Evolutionary conservation across 2,113 vertebrate species (phyloP), one percentile per base, ranked within the genome.

Genomic region (Epinephelus fuscoguttatus): DNA sequence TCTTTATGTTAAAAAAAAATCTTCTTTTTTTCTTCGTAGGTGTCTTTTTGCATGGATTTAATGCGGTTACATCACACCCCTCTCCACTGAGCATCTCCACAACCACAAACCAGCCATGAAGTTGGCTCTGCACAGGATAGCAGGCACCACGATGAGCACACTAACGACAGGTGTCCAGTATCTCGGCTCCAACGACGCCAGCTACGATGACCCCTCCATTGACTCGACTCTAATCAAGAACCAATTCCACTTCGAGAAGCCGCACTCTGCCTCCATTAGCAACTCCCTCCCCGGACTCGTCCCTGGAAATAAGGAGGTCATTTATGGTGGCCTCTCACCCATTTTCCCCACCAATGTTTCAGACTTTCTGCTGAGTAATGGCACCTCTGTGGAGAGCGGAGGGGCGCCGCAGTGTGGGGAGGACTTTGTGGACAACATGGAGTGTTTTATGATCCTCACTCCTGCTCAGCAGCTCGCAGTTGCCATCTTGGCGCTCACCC

Each of bases 361-460:
- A 7, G 97, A 98, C 67, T 50, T 91, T 23, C 95, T 97, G 77
- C 95, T 96, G 85, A 94, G 90, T 42, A 98, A 98, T 86, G 96
- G 94, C 87, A 97, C 73, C 50, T 95, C 23, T 92, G 95, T 2
- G 96, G 95, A 87, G 95, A 95, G 53, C 88, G 95, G 70, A 93
- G 97, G 19, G 93, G 95, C 42, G 90, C 91, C 96, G 75, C 96
- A 98, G 80, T 99, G 98, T 0, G 97, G 96, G 8, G 97, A 98
- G 92, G 97, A 99, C 95, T 96, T 98, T 78, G 98, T 96, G 96
- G 98, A 99, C 66, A 93, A 94, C 94, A 98, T 99, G 97, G 98
- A 99, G 88, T 99, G 98, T 82, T 99, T 99, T 85, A 99, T 99
- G 98, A 98, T 99, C 80, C 95, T 99, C 90, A 99, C 97, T 40